Percentiles rank a stretch among this genome's conserved stretches.
Conservation (phyloP, 2,113 vertebrate species). For the Perognathus longimembris region DNA sequence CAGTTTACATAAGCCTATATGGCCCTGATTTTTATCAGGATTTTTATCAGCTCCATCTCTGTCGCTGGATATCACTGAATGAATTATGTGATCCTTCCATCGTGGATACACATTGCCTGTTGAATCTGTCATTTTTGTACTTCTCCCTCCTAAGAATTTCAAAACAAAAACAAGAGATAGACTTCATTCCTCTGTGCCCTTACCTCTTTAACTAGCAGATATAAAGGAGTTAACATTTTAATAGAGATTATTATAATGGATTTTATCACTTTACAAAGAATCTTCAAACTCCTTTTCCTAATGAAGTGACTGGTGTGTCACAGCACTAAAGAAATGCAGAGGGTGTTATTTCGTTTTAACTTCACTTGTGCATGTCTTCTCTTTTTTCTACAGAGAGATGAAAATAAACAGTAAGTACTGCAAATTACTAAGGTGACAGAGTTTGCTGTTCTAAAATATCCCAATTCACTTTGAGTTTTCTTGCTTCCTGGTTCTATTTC, state of each 20-base stretch:
- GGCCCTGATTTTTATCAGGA: neutral
- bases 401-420: neutral
- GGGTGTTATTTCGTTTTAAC: neutral
- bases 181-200: neutral
- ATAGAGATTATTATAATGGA: neutral
- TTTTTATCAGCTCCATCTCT: neutral
- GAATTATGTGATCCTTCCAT: neutral
- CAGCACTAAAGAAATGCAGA: neutral
- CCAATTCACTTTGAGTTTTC: neutral
- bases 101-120: neutral
- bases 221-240: conserved; percentile 15
- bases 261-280: neutral
- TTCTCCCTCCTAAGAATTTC: neutral
- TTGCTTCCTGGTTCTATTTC: neutral
- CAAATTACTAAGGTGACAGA: neutral
- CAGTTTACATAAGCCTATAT: neutral
- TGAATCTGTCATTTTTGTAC: neutral
- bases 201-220: neutral
- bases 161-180: neutral
- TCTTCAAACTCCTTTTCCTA: neutral
- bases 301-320: neutral
- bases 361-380: neutral
- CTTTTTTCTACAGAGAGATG: neutral
- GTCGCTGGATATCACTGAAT: neutral
- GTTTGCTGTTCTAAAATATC: neutral